Evolutionary conservation across 2,797 vertebrate species (phyloP).

Genomic region (Ptychadena robeensis): DNA sequence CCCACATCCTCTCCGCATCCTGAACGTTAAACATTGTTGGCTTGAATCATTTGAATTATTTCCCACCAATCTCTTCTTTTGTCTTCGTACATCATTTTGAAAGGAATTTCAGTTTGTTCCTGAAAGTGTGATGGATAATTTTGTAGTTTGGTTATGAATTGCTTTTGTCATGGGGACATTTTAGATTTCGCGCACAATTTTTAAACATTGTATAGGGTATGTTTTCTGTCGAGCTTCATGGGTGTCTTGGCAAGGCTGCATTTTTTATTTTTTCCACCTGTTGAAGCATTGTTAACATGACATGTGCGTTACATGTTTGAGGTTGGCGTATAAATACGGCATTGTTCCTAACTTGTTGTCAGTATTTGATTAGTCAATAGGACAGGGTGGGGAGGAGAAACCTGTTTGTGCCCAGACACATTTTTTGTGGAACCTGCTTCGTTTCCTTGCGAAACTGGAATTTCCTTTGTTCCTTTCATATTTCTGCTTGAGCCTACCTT

Average conservation of each 20-base stretch:
- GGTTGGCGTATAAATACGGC: conserved; percentile 10
- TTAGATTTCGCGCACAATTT: no score
- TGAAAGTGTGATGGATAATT: no score
- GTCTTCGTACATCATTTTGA: no score
- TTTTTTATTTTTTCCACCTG: conserved; percentile 21
- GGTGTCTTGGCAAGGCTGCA: conserved; percentile 5
- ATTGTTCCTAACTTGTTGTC: conserved; percentile 30
- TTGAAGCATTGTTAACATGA: conserved; percentile 31
- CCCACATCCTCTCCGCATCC: background rate
- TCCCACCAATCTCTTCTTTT: background rate
- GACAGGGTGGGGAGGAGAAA: conserved; percentile 2
- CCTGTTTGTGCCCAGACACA: conserved; percentile 11
- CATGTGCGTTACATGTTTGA: conserved; percentile 16
- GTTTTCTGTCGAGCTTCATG: background rate
- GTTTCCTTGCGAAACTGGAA: no score
- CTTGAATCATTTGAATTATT: background rate
- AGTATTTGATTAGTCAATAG: conserved; percentile 46
- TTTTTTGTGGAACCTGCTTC: conserved; percentile 15
- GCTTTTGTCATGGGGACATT: no score
- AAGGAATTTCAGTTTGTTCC: no score
- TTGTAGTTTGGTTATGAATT: no score
- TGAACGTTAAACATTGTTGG: background rate
- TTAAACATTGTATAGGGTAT: no score
- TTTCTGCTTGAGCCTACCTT: no score
- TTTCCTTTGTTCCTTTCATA: no score